Percentiles rank a stretch among this genome's conserved stretches.
These are phyloP conservation scores for Kryphioiulus occultus DNA, from an alignment of 2,888 invertebrate species.

Conservation along the genomic window DNA sequence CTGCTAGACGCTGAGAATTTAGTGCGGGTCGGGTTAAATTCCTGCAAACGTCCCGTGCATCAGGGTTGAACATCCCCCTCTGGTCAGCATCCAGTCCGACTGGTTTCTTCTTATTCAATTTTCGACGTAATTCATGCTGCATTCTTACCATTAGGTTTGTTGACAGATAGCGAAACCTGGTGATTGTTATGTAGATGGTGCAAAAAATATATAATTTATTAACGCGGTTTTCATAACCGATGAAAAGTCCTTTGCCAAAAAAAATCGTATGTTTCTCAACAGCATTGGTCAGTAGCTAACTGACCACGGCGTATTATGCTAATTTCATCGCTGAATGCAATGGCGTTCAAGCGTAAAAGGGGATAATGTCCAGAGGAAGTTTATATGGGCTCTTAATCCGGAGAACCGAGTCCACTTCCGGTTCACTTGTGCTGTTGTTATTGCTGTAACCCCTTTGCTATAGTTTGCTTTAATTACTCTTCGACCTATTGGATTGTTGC, in stretches of 20 bases:
- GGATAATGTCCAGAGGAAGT: background rate
- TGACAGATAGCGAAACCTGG: background rate
- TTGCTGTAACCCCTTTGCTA: no score
- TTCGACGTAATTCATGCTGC: background rate
- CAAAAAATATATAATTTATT: background rate
- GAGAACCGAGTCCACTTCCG: no score
- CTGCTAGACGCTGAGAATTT: background rate
- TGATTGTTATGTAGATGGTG: background rate
- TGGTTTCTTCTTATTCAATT: background rate
- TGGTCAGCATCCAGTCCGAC: background rate
- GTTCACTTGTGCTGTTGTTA: no score
- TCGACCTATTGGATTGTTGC: no score
- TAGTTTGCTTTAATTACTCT: no score
- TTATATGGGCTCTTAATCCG: background rate
- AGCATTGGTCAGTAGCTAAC: background rate
- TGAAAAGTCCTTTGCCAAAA: background rate
- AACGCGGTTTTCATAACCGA: background rate
- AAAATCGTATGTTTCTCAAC: background rate
- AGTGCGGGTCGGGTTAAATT: slow-evolving; percentile 31
- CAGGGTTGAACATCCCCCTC: slow-evolving; percentile 10
- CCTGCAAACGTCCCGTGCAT: background rate
- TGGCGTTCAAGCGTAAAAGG: background rate
- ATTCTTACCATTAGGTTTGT: background rate
- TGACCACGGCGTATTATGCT: background rate
- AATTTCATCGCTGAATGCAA: background rate